Base-by-base conservation (phyloP, 1,140 invertebrate genomes). In the Harlomillsia oculata region DNA sequence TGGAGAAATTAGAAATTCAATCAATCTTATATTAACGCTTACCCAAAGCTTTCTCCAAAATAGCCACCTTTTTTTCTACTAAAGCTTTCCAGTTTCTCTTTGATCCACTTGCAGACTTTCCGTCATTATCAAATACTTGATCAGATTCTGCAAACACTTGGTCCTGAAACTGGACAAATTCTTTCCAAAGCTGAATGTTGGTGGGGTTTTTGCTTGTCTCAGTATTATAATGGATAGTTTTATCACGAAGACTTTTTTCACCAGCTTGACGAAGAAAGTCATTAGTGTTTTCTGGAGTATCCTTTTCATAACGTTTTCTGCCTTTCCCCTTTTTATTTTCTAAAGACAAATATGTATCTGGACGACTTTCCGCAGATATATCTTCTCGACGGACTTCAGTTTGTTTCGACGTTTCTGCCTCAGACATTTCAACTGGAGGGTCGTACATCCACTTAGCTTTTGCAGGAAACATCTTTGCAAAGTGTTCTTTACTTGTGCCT, bases 141-240 rank as follows among this genome's bases (percentile, higher is more conserved):
- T 52, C 46, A 5, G 40, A 49, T 29, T 62, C 56, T 59, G 58
- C 52, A 32, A 55, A 56, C 6, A 55, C 52, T 41, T 59, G 32
- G 39, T 65, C 63, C 53, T 65, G 63, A 53, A 61, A 65, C 18
- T 40, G 18, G 20, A 62, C 56, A 59, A 61, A 65, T 20, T 65
- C 56, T 28, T 34, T 59, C 63, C 63, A 65, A 20, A 65, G 21
- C 14, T 50, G 11, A 41, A 61, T 43, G 53, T 65, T 56, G 13
- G 56, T 53, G 3, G 63, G 53, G 5, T 51, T 25, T n/a, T 59
- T 43, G 14, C 55, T 30, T 9, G 56, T n/a, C 48, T 59, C 40
- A 16, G 40, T 26, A 32, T 62, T 61, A 40, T 52, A 65, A 36
- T 40, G 39, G 30, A 61, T 59, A 36, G 54, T 30, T 43, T 30